phyloP scores from a whole-genome alignment of 1,140 invertebrate species.

The Cardiocondyla obscurior region DNA sequence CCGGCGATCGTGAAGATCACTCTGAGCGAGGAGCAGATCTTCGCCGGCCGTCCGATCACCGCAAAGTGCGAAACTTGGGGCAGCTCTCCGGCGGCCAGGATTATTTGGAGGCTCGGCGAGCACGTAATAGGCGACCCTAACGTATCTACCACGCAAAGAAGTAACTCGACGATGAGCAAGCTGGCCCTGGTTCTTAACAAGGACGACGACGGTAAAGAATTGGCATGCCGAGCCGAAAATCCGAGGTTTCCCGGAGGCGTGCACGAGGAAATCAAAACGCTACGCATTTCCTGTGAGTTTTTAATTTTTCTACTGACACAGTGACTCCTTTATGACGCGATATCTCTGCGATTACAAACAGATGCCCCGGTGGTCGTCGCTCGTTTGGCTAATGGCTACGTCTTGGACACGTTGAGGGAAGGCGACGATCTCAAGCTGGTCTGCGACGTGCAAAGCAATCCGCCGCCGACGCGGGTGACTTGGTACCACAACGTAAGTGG shows the following conservation, averaged over 20 bases:
- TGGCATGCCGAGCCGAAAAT: conserved; percentile 95
- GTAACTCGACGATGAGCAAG: conserved; percentile 90
- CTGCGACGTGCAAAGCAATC: conserved; percentile 85
- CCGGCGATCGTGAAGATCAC: conserved; percentile 88
- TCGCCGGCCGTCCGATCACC: conserved; percentile 86
- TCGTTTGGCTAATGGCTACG: conserved; percentile 78
- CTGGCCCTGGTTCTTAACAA: conserved; percentile 89
- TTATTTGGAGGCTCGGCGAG: conserved; percentile 89
- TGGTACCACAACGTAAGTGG: conserved; percentile 87
- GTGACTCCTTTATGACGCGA: too few relatives aligned
- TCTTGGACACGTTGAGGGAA: conserved; percentile 82
- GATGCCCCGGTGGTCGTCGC: conserved; percentile 79
- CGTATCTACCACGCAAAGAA: conserved; percentile 83
- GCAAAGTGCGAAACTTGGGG: conserved; percentile 89
- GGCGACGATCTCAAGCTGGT: conserved; percentile 85
- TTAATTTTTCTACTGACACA: too few relatives aligned
- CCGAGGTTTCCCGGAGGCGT: conserved; percentile 92
- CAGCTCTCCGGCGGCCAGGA: conserved; percentile 89
- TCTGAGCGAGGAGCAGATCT: conserved; percentile 86
- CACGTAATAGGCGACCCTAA: conserved; percentile 86
- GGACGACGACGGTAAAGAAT: conserved; percentile 91
- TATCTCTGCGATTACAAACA: conserved; percentile 68
- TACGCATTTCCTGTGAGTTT: conserved; percentile 93
- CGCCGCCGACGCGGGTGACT: conserved; percentile 82
- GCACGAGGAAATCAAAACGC: conserved; percentile 90